Evolutionary conservation across 2,113 vertebrate genomes (phyloP).

Genomic region (Sakesphorus luctuosus): DNA sequence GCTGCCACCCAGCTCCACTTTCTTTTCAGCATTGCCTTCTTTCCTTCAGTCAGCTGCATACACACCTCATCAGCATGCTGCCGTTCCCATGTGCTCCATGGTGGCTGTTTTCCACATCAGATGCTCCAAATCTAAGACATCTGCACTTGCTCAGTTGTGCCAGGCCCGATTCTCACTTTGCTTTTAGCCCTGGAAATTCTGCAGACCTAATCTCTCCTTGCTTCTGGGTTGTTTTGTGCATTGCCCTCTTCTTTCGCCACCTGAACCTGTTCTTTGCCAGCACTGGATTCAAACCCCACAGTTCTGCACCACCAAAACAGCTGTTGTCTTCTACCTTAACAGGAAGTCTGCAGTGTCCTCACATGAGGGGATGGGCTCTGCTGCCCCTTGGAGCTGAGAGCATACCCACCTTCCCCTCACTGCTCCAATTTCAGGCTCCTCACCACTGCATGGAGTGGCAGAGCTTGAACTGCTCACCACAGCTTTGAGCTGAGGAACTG

Average conservation of each 20-base stretch:
- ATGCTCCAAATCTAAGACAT: not conserved
- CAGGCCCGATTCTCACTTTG: not conserved
- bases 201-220: not conserved
- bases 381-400: not conserved
- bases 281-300: not conserved
- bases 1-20: not conserved
- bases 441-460: not conserved
- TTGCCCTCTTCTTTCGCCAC: not conserved
- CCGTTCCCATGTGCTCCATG: not conserved
- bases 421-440: not conserved
- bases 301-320: not conserved
- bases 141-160: not conserved
- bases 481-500: not conserved
- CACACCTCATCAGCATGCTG: not conserved
- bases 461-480: not conserved
- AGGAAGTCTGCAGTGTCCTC: not conserved
- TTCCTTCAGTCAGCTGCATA: not conserved
- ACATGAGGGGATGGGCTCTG: not conserved
- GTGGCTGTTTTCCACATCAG: not conserved
- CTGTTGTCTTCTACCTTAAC: not conserved
- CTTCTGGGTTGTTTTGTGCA: not conserved
- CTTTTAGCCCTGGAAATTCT: not conserved
- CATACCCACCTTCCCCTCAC: not conserved
- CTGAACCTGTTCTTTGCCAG: not conserved
- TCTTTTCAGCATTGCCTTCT: not conserved